Base-by-base conservation (phyloP, 1,140 invertebrate genomes). In the Drosophila biarmipes region DNA sequence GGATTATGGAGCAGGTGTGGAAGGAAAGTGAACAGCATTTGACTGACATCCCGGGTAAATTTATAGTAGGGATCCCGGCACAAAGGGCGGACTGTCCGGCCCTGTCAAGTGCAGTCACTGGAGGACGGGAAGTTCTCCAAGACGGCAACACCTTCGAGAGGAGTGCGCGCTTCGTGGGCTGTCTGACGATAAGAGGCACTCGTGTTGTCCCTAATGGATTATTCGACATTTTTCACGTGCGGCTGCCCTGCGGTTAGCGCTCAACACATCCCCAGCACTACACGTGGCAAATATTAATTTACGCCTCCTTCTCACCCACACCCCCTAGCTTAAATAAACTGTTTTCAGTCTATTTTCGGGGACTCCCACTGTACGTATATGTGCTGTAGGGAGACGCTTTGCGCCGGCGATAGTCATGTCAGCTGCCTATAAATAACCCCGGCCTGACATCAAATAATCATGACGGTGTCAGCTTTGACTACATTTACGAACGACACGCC, bases 241-340 rank as follows among this genome's bases (percentile, higher is more conserved):
- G 55, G 7, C 37, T 48, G 43, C 29, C 51, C 56, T 42, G 66
- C 48, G 58, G 52, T 46, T 56, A 63, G 43, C 59, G 61, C 73
- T 84, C 53, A 55, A 73, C 75, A 68, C 72, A 68, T 79, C 63
- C 66, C 62, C 27, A 61, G 48, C 29, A 34, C 54, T 66, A 49
- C 82, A 78, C 82, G 81, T 78, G 81, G 63, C 78, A 87, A 86
- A 81, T 87, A 86, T 87, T 86, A 81, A 86, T 86, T 86, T 87
- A 31, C 43, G 43, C n/a, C 51, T 29, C 24, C 5, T 42, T 53
- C n/a, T 17, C 34, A 3, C 24, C 24, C 24, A n/a, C 6, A 2
- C n/a, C 12, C 19, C 15, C 48, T 29, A 27, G 21, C 42, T 48
- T 35, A 38, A 74, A 64, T 38, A 53, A 51, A 53, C 40, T 43